Base-by-base conservation (phyloP, 2,113 vertebrate genomes). In the Phalacrocorax pelagicus region DNA sequence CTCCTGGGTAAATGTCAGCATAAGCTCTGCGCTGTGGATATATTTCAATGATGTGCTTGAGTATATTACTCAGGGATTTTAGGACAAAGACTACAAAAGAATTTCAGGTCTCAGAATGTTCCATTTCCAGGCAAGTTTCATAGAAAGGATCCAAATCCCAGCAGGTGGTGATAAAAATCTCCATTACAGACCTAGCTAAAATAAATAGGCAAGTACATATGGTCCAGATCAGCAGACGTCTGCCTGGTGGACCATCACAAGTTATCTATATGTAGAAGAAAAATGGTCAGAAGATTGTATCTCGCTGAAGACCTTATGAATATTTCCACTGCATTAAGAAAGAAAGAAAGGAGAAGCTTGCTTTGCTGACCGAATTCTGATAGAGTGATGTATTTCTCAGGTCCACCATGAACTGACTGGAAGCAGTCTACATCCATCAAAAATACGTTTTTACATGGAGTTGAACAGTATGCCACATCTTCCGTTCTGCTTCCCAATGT, bases 371-470 rank as follows among this genome's bases (percentile, higher is more conserved):
- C 72, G 74, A 63, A 70, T 57, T 80, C 40, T 38, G 38, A 42
- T 14, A 55, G 22, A 93, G 61, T 0, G 0, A 74, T 47, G 17
- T 17, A 30, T 52, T 93, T 67, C 67, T 81, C 57, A 57, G 29
- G 44, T 20, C 27, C 14, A 12, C 29, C 4, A 34, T 7, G 38
- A 84, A 55, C 5, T 52, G 10, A 61, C 32, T 61, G 61, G 87
- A 88, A 81, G 15, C 30, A 57, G 38, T 15, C 75, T 54, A 22
- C 21, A 75, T 23, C 30, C 52, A 36, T 32, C 6, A 4, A 80
- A 81, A 38, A 36, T 2, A 16, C 0, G 0, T 12, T 14, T 75
- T 72, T 66, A 49, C 0, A 0, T 77, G 54, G 23, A 47, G 4
- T 7, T 81, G n/a, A 52, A 49, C 6, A 74, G 16, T 15, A 30